Evolutionary conservation across 2,113 vertebrate species (phyloP), one percentile per base, ranked within the genome.

Genomic region (Rhagologus leucostigma): DNA sequence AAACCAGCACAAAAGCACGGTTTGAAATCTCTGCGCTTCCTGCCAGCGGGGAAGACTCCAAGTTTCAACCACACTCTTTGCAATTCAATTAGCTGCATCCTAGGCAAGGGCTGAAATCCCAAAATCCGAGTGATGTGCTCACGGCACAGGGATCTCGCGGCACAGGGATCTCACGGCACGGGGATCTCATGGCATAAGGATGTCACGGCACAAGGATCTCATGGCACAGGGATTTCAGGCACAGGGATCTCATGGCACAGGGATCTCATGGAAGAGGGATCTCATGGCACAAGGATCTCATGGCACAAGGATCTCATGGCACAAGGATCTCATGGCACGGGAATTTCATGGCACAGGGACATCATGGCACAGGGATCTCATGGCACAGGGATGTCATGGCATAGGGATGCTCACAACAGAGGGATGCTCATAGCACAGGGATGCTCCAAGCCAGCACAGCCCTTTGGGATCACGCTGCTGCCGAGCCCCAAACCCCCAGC

Each of bases 21-120:
- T 60, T 93, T 95, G 93, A 95, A 89, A 78, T 62, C 81, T 68
- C 93, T 19, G 65, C 1, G 3, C 81, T 96, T 96, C 93, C 94
- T 95, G 94, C 91, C 94, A 93, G 53, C 1, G 9, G 81, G 89
- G 91, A 71, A 71, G 86, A 37, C 68, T 95, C 95, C 94, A 92
- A 97, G 57, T 82, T 89, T 86, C 89, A 82, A 52, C 91, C 80
- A 52, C 89, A 5, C 60, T 89, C 91, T 84, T 20, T 52, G 90
- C 96, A 96, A 94, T 32, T 88, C 90, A 94, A 94, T 96, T n/a
- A 96, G 79, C 60, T 75, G 47, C 1, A 4, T 70, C 79, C 70
- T 5, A 73, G 53, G 55, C 55, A 57, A 57, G 82, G 63, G 69
- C 87, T 26, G 1, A 67, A 90, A 78, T 42, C 35, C 8, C 55